These are phyloP conservation scores for Rutilus rutilus DNA, from an alignment of 2,113 vertebrate species.

Conservation along the genomic window DNA sequence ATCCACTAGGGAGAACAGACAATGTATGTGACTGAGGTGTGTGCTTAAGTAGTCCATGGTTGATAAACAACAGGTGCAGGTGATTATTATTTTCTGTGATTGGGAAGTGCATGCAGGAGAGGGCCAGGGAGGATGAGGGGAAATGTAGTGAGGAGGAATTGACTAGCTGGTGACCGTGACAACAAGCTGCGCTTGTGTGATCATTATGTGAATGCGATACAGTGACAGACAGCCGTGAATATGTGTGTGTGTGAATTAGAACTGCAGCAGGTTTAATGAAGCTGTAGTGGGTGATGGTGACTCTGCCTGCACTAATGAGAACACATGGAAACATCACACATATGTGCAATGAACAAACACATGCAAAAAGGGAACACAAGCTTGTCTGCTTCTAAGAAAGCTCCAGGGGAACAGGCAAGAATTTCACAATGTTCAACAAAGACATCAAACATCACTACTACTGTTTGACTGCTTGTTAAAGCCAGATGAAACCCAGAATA, in stretches of 20 bases:
- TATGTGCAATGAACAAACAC: slow-evolving; percentile 9
- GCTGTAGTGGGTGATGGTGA: not conserved
- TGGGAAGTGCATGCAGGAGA: too few species aligned
- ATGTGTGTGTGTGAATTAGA: not conserved
- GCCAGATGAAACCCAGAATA: slow-evolving; percentile 4
- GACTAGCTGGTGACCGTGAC: too few species aligned
- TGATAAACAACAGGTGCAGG: too few species aligned
- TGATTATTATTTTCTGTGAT: too few species aligned
- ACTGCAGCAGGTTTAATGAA: slow-evolving; percentile 14
- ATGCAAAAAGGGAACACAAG: slow-evolving; percentile 2
- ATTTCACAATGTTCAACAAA: not conserved
- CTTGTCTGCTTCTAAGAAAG: not conserved
- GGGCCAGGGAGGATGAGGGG: too few species aligned
- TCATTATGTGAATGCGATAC: slow-evolving; percentile 9
- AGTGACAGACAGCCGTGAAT: slow-evolving; percentile 3
- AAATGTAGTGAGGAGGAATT: too few species aligned
- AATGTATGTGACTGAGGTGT: too few species aligned
- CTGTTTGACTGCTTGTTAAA: not conserved
- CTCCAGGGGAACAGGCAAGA: slow-evolving; percentile 9
- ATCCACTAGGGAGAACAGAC: too few species aligned
- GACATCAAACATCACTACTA: slow-evolving; percentile 16
- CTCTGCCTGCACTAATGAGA: slow-evolving; percentile 17
- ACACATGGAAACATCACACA: not conserved
- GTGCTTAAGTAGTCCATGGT: too few species aligned
- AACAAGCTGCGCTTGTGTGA: slow-evolving; percentile 12